Conservation (phyloP, 2,113 vertebrate genomes). For the Tor tambroides region DNA sequence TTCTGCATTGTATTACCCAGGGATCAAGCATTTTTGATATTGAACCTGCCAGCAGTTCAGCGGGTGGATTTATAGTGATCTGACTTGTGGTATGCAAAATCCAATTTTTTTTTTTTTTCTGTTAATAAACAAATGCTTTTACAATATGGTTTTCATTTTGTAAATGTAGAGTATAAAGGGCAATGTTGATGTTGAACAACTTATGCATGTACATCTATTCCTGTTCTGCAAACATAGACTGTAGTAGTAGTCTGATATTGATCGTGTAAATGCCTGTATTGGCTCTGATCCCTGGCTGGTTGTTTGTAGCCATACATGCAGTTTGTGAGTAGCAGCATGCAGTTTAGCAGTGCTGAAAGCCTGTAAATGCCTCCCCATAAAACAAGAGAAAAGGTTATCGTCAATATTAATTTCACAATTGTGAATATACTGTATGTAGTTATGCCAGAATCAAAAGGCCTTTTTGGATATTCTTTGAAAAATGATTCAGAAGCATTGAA, state of each 20-base stretch:
- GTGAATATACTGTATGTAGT: no score
- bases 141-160: background rate
- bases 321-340: background rate
- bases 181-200: background rate
- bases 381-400: no score
- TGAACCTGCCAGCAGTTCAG: no score
- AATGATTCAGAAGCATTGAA: no score
- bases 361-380: background rate
- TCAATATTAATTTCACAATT: no score
- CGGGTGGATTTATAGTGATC: no score
- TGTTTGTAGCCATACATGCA: background rate
- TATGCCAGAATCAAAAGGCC: no score
- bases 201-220: background rate
- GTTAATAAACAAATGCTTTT: background rate
- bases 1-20: no score
- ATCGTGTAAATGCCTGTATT: constrained; percentile 26
- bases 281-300: constrained; percentile 27
- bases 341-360: background rate
- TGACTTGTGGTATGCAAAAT: no score
- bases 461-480: no score
- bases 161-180: background rate
- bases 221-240: background rate
- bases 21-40: no score
- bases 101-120: background rate
- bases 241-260: constrained; percentile 19